A percentile compares a stretch with the other conserved stretches of the same genome.
phyloP scores from a whole-genome alignment of 2,888 invertebrate genomes.

The Caenorhabditis afra region DNA sequence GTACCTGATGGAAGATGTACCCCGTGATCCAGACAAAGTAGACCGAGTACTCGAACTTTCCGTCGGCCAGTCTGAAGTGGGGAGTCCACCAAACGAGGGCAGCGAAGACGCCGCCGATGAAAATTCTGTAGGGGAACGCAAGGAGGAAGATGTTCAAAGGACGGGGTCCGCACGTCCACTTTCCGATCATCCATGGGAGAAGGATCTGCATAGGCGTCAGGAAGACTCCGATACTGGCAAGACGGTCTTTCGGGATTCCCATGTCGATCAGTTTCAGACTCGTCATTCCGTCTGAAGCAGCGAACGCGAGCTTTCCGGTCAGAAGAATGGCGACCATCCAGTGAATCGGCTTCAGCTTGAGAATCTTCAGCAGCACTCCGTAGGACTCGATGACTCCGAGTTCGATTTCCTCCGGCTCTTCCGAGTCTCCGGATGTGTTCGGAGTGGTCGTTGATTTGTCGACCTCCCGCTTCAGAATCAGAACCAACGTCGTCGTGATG shows the following conservation, averaged over 20 bases:
- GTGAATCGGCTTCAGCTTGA: conserved; percentile 89
- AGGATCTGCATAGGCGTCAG: conserved; percentile 94
- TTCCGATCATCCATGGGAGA: conserved; percentile 89
- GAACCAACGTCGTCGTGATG: conserved; percentile 90
- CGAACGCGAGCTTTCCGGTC: conserved; percentile 95
- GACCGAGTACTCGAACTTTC: conserved; percentile 82
- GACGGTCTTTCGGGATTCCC: conserved; percentile 94
- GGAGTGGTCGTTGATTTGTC: conserved; percentile 81
- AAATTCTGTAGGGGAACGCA: conserved; percentile 89
- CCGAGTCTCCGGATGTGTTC: conserved; percentile 76
- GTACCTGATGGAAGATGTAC: conserved; percentile 93
- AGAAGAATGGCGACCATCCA: conserved; percentile 88
- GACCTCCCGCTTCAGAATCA: conserved; percentile 90
- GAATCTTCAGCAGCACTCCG: conserved; percentile 88
- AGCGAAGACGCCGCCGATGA: conserved; percentile 90
- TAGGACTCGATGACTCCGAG: conserved; percentile 87
- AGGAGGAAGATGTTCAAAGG: conserved; percentile 92
- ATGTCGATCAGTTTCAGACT: conserved; percentile 95
- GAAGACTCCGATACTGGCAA: conserved; percentile 93
- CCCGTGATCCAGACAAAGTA: conserved; percentile 87
- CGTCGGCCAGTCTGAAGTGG: conserved; percentile 85
- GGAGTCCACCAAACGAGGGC: conserved; percentile 91
- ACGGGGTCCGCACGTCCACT: conserved; percentile 90
- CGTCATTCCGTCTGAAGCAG: conserved; percentile 95
- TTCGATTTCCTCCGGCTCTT: conserved; percentile 82